These are phyloP conservation scores for Condylostylus longicornis DNA, from an alignment of 1,140 invertebrate genomes.

Conservation along the genomic window DNA sequence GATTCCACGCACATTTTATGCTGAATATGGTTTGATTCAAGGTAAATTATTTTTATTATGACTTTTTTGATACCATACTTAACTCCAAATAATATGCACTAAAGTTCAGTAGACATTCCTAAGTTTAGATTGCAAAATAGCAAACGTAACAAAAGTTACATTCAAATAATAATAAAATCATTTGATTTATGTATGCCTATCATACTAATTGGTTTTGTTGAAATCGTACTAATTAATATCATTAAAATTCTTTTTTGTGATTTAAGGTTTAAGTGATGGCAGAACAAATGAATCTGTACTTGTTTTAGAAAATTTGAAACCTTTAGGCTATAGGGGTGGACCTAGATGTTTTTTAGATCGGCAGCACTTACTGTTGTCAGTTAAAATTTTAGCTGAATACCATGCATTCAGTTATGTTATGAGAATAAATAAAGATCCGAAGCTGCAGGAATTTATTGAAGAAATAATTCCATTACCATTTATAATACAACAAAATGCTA, in stretches of 20 bases:
- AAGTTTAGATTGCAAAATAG: no score
- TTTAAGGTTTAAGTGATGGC: slow-evolving; percentile 8
- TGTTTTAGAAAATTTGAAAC: slow-evolving; percentile 21
- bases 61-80: not conserved
- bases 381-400: slow-evolving; percentile 15
- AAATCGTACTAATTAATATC: no score
- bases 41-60: slow-evolving; percentile 9
- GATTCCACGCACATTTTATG: slow-evolving; percentile 16
- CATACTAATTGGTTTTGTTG: no score
- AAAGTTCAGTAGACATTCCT: not conserved
- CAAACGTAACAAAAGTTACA: not conserved
- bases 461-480: slow-evolving; percentile 17
- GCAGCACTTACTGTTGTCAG: slow-evolving; percentile 22
- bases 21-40: slow-evolving; percentile 17
- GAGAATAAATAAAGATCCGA: slow-evolving; percentile 14
- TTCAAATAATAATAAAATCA: not conserved
- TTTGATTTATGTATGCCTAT: not conserved
- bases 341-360: slow-evolving; percentile 16
- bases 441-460: slow-evolving; percentile 12
- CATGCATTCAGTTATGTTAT: slow-evolving; percentile 24
- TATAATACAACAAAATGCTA: slow-evolving; percentile 4
- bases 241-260: not conserved
- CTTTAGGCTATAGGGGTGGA: slow-evolving; percentile 18
- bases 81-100: not conserved
- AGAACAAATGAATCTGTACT: slow-evolving; percentile 18